Evolutionary conservation across 2,113 vertebrate genomes (phyloP), one percentile per base, ranked within the genome.

Genomic region (Stictonetta naevosa): DNA sequence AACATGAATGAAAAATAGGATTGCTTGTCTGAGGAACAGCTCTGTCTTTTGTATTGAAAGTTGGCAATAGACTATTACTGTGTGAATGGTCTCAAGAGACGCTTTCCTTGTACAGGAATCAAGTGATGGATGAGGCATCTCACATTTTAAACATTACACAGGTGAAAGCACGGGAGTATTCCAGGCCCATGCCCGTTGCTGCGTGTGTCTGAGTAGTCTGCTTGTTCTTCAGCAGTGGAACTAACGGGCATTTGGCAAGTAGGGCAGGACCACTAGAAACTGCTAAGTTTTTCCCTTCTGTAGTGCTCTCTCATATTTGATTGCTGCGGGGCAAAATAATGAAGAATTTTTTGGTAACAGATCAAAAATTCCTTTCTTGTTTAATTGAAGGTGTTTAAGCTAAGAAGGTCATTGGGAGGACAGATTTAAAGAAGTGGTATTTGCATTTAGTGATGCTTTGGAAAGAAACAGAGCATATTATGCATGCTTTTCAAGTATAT

Each of bases 291-390:
- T 66, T 77, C 55, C 52, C 38, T 97, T 89, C 73, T 93, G 40
- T 71, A 84, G 88, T 33, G 15, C 28, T 66, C 83, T 90, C 92
- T 89, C 50, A 25, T 42, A 83, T 92, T 93, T 84, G 64, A 74
- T 73, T 4, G 48, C 90, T 93, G n/a, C 74, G 95, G 92, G 76
- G 71, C 87, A 23, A 89, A 93, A 71, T 83, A 83, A 74, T 62
- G 58, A 75, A 92, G 92, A 63, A 29, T 46, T 58, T 94, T 52
- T 95, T 93, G 44, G 88, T 82, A 95, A 31, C 62, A 74, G 88
- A 86, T 96, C 78, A 90, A 92, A 95, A 96, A 96, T 69, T 93
- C 64, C 55, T 90, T 93, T 95, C 66, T 94, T 94, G 19, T 95
- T 92, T 95, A 95, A 92, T 73, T 97, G 69, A 59, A 96, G 88